Conservation (phyloP, 2,797 vertebrate genomes). For the Neoniphon sammara region DNA sequence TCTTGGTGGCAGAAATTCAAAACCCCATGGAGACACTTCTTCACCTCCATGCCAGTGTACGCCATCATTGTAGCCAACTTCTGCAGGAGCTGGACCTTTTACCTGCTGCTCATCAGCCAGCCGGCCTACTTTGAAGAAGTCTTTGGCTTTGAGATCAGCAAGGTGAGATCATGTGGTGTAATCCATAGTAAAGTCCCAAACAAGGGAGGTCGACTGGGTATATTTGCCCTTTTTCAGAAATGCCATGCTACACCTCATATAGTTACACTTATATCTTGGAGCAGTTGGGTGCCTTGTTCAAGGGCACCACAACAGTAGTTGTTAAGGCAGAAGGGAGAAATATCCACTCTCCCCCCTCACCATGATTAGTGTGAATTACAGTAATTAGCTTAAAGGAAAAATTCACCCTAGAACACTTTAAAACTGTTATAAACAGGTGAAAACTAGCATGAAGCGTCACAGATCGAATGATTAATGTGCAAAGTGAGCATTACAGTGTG, state of each 20-base stretch:
- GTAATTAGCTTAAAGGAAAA: too few relatives aligned
- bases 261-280: too few relatives aligned
- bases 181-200: not conserved
- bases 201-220: not conserved
- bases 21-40: conserved; percentile 86
- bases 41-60: conserved; percentile 89
- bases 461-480: too few relatives aligned
- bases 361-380: not conserved
- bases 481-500: too few relatives aligned
- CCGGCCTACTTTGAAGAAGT: conserved; percentile 89
- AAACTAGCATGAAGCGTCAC: too few relatives aligned
- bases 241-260: not conserved
- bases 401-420: too few relatives aligned
- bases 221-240: not conserved
- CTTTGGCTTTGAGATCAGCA: conserved; percentile 88
- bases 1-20: conserved; percentile 83
- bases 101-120: conserved; percentile 88
- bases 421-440: too few relatives aligned
- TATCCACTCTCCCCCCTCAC: not conserved
- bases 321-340: not conserved
- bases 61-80: conserved; percentile 90
- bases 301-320: too few relatives aligned
- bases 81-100: conserved; percentile 90
- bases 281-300: too few relatives aligned
- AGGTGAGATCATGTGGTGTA: conserved; percentile 74